phyloP scores from a whole-genome alignment of 2,113 vertebrate genomes.

The Phyllostomus discolor region DNA sequence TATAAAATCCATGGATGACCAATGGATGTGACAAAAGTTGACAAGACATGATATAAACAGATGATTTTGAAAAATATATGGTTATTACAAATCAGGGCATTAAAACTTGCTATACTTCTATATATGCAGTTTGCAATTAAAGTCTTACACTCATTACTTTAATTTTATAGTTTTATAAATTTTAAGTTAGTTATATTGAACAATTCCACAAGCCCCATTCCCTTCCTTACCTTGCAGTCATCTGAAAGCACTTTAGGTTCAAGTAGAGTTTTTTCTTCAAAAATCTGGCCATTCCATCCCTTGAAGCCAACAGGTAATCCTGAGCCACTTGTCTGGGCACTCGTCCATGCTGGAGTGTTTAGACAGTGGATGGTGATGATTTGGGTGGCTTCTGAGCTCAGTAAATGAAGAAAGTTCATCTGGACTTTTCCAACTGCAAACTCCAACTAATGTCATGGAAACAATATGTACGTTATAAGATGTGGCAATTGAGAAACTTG shows the following conservation, averaged over 20 bases:
- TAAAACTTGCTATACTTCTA: neutral
- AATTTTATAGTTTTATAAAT: neutral
- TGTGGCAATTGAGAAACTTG: neutral
- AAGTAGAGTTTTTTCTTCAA: slow-evolving; percentile 87
- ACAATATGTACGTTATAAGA: slow-evolving; percentile 46
- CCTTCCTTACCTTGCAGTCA: slow-evolving; percentile 92
- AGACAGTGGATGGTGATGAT: slow-evolving; percentile 92
- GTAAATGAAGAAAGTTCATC: slow-evolving; percentile 98
- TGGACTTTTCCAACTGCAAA: slow-evolving; percentile 94
- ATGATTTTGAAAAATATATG: neutral
- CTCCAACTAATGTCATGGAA: slow-evolving; percentile 83
- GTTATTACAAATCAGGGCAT: neutral
- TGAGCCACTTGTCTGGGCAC: slow-evolving; percentile 63
- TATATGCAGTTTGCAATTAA: neutral
- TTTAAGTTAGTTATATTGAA: slow-evolving; percentile 27
- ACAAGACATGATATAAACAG: neutral
- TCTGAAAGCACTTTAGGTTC: slow-evolving; percentile 90
- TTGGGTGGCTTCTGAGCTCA: slow-evolving; percentile 94
- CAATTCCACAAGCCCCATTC: slow-evolving; percentile 2
- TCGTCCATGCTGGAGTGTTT: slow-evolving; percentile 76
- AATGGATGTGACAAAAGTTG: neutral
- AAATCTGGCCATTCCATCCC: slow-evolving; percentile 94
- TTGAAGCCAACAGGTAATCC: slow-evolving; percentile 83
- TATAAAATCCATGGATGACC: neutral
- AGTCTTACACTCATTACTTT: neutral